Evolutionary conservation across 2,888 invertebrate genomes (phyloP).

Genomic region (Hymenopus coronatus): DNA sequence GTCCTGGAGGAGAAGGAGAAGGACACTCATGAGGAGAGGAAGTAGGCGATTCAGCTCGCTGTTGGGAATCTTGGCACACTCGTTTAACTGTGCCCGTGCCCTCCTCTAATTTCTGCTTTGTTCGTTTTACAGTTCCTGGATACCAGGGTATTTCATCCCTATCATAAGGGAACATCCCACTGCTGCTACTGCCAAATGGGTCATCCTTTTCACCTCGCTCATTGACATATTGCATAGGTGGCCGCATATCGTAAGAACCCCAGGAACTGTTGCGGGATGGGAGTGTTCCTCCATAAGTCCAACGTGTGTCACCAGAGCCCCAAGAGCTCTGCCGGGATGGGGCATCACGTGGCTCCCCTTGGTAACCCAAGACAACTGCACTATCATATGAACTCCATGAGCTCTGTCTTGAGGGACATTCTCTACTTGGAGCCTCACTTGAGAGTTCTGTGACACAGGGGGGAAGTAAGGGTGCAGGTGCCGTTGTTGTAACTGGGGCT

Average conservation of each 20-base stretch:
- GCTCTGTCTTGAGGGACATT: constrained; percentile 65
- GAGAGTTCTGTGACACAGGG: constrained; percentile 42
- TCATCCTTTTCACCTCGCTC: constrained; percentile 32
- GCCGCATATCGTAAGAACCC: constrained; percentile 67
- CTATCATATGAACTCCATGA: constrained; percentile 79
- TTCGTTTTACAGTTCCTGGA: constrained; percentile 64
- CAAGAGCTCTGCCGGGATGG: constrained; percentile 77
- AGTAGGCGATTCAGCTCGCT: constrained; percentile 16
- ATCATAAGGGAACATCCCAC: constrained; percentile 56
- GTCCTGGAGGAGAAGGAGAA: constrained; percentile 4
- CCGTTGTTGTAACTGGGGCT: constrained; percentile 37
- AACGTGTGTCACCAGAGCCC: constrained; percentile 68
- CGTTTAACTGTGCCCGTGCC: constrained; percentile 45
- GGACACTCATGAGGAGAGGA: constrained; percentile 35
- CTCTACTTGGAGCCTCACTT: constrained; percentile 42
- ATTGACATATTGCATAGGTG: constrained; percentile 37
- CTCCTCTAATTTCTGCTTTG: constrained; percentile 67
- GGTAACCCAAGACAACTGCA: constrained; percentile 63
- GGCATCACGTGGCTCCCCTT: constrained; percentile 47
- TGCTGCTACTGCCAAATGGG: constrained; percentile 33
- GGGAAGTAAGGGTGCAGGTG: constrained; percentile 41
- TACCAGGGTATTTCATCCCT: constrained; percentile 64
- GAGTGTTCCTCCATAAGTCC: constrained; percentile 43
- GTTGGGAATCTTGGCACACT: constrained; percentile 32
- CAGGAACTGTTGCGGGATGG: constrained; percentile 69